Conservation (phyloP, 2,797 vertebrate species). For the Sebastiscus albofasciatus region DNA sequence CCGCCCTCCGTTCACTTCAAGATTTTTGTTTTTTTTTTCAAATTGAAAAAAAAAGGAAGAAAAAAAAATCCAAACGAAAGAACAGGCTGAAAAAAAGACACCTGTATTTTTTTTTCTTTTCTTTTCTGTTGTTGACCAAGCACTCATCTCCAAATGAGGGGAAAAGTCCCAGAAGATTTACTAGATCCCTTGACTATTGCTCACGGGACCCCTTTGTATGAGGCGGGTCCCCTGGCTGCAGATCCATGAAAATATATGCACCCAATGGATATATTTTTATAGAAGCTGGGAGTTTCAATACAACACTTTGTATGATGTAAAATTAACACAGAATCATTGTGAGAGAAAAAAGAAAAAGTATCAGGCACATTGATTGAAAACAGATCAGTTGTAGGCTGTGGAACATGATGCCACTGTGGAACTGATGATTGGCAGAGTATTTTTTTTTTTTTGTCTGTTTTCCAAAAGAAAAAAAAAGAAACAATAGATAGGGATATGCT, state of each 20-base stretch:
- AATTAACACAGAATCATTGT: slow-evolving; percentile 61
- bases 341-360: slow-evolving; percentile 37
- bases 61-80: slow-evolving; percentile 63
- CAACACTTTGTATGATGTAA: slow-evolving; percentile 74
- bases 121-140: slow-evolving; percentile 75
- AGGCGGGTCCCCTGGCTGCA: slow-evolving; percentile 63
- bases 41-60: slow-evolving; percentile 69
- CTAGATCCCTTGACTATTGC: slow-evolving; percentile 60
- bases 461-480: slow-evolving; percentile 68
- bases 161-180: slow-evolving; percentile 68
- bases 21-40: slow-evolving; percentile 69
- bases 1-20: slow-evolving; percentile 89
- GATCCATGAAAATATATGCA: slow-evolving; percentile 80
- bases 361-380: slow-evolving; percentile 76
- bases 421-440: slow-evolving; percentile 68
- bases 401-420: slow-evolving; percentile 66
- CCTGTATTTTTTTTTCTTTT: slow-evolving; percentile 58
- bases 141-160: slow-evolving; percentile 74
- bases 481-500: slow-evolving; percentile 69
- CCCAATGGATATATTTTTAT: slow-evolving; percentile 83
- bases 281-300: slow-evolving; percentile 76
- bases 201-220: slow-evolving; percentile 53
- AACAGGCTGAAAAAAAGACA: slow-evolving; percentile 73
- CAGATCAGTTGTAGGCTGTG: slow-evolving; percentile 81
- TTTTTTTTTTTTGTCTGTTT: slow-evolving; percentile 67